phyloP scores from a whole-genome alignment of 2,888 invertebrate genomes.

The Aspidiotus rigidus region DNA sequence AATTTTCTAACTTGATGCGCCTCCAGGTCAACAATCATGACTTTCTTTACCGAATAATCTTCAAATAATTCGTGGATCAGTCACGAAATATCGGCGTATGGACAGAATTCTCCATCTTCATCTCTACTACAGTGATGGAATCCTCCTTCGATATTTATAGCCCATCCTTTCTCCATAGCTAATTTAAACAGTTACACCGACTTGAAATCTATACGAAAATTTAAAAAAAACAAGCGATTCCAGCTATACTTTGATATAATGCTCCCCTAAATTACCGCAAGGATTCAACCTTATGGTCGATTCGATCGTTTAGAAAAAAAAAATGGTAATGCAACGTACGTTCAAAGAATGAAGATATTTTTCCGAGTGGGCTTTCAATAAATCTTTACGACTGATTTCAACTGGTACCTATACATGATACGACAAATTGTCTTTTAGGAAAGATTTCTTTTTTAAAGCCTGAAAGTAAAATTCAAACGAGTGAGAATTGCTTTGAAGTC shows the following conservation, averaged over 20 bases:
- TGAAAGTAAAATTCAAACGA: constrained; percentile 41
- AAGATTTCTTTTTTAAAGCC: constrained; percentile 53
- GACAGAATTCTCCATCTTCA: constrained; percentile 81
- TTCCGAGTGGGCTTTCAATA: no score
- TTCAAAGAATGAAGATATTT: constrained; percentile 64
- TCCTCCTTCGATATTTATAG: constrained; percentile 83
- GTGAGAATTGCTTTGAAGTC: neutral
- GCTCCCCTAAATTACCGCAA: constrained; percentile 57
- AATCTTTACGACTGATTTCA: no score
- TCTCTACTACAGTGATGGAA: constrained; percentile 78
- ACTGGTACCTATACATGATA: constrained; percentile 63
- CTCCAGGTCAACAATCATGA: constrained; percentile 83
- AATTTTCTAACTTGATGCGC: constrained; percentile 69
- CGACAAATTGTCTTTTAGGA: constrained; percentile 53
- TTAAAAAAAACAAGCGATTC: constrained; percentile 52
- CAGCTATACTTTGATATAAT: constrained; percentile 62
- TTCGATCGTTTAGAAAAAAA: no score
- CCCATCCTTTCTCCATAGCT: constrained; percentile 74
- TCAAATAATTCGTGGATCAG: constrained; percentile 59
- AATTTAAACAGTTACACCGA: constrained; percentile 72
- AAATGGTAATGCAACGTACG: no score
- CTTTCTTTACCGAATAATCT: constrained; percentile 51
- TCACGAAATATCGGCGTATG: no score
- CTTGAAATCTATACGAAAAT: constrained; percentile 47
- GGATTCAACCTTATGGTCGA: constrained; percentile 16